Conservation (phyloP, 2,113 vertebrate genomes). For the Zosterops hypoxanthus region DNA sequence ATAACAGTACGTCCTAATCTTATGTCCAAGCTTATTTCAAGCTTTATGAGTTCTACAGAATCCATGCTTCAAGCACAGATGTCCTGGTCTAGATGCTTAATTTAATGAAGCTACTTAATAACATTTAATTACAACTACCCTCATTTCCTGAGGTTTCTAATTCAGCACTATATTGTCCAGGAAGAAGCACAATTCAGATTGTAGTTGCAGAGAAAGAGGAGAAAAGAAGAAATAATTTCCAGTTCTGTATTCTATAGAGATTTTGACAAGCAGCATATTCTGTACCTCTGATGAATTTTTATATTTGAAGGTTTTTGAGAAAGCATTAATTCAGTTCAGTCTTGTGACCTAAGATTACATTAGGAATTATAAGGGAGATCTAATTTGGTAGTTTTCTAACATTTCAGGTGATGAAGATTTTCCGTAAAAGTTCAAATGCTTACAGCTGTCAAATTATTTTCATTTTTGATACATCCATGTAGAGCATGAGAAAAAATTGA, state of each 20-base stretch:
- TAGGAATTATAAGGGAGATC: not conserved
- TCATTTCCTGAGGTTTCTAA: not conserved
- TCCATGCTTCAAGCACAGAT: not conserved
- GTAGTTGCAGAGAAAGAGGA: not conserved
- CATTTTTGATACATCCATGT: not conserved
- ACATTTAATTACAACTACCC: not conserved
- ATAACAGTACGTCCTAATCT: not conserved
- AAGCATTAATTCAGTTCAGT: not conserved
- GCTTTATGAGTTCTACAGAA: not conserved
- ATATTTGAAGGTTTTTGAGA: not conserved
- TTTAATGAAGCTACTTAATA: not conserved
- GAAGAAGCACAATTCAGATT: not conserved
- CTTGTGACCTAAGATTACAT: not conserved
- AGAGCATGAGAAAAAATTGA: not conserved
- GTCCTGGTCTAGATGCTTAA: not conserved
- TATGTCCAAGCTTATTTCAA: not conserved
- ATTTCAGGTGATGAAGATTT: not conserved
- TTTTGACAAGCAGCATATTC: not conserved
- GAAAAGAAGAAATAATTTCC: not conserved
- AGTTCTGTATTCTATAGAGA: not conserved
- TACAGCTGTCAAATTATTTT: not conserved
- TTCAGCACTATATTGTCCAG: not conserved
- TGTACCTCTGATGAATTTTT: not conserved
- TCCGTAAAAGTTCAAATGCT: not conserved
- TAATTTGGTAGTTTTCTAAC: not conserved